phyloP scores from a whole-genome alignment of 2,888 invertebrate species.

The Galerucella calmariensis region DNA sequence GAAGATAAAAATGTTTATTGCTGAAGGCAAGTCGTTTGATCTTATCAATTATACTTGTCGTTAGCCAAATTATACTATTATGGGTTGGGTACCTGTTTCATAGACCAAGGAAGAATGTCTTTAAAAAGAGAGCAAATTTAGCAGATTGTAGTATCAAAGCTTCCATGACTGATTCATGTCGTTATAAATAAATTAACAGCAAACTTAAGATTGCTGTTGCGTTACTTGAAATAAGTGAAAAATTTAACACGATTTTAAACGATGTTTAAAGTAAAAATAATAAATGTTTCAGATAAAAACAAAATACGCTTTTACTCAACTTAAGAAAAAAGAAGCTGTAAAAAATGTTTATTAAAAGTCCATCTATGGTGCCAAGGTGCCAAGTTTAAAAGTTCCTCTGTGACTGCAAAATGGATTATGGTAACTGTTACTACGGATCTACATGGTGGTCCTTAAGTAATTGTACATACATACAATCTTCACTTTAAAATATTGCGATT shows the following conservation, averaged over 20 bases:
- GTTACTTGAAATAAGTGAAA: background rate
- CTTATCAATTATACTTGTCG: slow-evolving; percentile 32
- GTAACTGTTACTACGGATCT: too few relatives aligned
- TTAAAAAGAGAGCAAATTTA: background rate
- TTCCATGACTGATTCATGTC: background rate
- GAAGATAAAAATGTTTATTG: slow-evolving; percentile 23
- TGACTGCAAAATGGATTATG: too few relatives aligned
- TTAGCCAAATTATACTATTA: slow-evolving; percentile 30
- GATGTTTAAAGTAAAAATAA: background rate
- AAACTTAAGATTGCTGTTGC: background rate
- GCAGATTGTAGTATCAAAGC: background rate
- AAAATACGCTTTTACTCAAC: too few relatives aligned
- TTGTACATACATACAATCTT: too few relatives aligned
- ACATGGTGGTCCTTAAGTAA: too few relatives aligned
- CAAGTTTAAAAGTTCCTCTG: too few relatives aligned
- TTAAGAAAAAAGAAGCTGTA: too few relatives aligned
- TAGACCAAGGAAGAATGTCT: background rate
- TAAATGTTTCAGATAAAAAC: too few relatives aligned
- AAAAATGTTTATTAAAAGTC: too few relatives aligned
- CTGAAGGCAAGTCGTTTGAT: slow-evolving; percentile 29
- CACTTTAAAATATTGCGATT: too few relatives aligned
- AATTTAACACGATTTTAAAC: background rate
- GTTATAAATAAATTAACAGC: background rate
- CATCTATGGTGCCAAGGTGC: too few relatives aligned
- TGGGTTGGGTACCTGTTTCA: slow-evolving; percentile 20